Percentiles rank a stretch among this genome's conserved stretches.
phyloP scores from a whole-genome alignment of 2,888 invertebrate species.

The Eristalinus sepulchralis region DNA sequence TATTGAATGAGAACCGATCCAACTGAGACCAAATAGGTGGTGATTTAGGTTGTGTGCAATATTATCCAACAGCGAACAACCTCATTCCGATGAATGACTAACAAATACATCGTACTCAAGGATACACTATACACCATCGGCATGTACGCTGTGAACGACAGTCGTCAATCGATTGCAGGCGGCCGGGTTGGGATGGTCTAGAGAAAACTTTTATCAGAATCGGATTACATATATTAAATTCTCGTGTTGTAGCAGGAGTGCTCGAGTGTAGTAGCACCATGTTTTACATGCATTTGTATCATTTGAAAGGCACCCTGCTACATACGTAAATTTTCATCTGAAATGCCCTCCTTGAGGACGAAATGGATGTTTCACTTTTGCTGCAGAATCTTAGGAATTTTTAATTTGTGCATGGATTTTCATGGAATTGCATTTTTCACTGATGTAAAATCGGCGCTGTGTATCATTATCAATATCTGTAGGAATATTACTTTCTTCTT shows the following conservation, averaged over 20 bases:
- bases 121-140: not conserved
- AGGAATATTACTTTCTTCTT: not conserved
- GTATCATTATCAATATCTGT: not conserved
- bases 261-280: constrained; percentile 32
- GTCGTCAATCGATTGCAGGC: not conserved
- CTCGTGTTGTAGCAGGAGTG: constrained; percentile 1
- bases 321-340: not conserved
- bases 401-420: not conserved
- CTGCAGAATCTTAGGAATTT: not conserved
- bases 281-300: constrained; percentile 27
- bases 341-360: not conserved
- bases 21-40: constrained; percentile 10
- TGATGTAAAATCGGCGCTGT: not conserved
- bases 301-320: not conserved
- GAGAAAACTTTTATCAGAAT: constrained; percentile 47
- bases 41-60: constrained; percentile 9
- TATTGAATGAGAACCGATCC: constrained; percentile 23
- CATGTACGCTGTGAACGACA: not conserved
- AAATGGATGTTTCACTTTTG: not conserved
- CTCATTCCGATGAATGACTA: constrained; percentile 41
- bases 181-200: not conserved
- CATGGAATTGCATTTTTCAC: not conserved
- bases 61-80: constrained; percentile 42
- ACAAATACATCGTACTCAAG: not conserved
- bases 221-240: constrained; percentile 53